phyloP scores from a whole-genome alignment of 2,113 vertebrate genomes.

The Anguilla japonica region DNA sequence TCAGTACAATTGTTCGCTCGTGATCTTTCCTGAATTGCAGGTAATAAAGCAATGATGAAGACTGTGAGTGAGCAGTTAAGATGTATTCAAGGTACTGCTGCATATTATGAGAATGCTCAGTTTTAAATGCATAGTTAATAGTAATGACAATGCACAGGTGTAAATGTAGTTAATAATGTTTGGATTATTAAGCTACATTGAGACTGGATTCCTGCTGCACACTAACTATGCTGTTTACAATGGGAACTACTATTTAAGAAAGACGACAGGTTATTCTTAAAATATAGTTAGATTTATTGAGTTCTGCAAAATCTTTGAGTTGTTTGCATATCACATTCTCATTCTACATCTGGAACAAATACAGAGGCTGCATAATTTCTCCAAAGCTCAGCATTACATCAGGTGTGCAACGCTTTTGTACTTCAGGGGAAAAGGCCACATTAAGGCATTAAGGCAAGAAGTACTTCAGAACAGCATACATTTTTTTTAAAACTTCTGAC shows the following conservation, averaged over 20 bases:
- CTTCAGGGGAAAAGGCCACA: neutral
- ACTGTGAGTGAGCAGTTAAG: too few relatives aligned
- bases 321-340: neutral
- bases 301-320: neutral
- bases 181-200: neutral
- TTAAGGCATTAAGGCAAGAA: conserved; percentile 1
- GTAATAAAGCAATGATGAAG: neutral
- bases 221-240: too few relatives aligned
- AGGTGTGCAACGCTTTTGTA: neutral
- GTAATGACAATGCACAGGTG: neutral
- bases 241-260: neutral
- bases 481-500: neutral
- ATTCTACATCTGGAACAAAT: neutral
- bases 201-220: too few relatives aligned
- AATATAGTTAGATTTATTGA: conserved; percentile 7
- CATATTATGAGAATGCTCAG: neutral
- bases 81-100: neutral
- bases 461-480: neutral
- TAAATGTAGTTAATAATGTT: neutral
- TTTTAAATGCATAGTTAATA: too few relatives aligned
- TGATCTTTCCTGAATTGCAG: neutral
- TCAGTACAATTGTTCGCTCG: too few relatives aligned
- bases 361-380: neutral
- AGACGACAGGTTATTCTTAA: neutral
- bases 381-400: neutral